These are phyloP conservation scores for Tenthredo livida DNA, from an alignment of 2,888 invertebrate genomes.

Conservation along the genomic window DNA sequence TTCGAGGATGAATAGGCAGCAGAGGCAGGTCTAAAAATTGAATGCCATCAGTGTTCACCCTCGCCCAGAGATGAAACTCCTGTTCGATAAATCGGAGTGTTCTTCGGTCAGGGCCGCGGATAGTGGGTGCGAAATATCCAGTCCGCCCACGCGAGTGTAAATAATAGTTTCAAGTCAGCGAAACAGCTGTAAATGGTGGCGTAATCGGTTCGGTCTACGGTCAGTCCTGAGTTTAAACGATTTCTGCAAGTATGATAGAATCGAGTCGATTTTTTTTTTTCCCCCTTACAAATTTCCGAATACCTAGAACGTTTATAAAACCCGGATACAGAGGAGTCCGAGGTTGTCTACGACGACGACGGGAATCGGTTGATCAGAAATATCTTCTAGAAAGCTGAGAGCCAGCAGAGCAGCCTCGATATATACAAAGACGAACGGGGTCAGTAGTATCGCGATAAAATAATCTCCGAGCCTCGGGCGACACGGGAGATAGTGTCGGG, in stretches of 20 bases:
- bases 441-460: conserved; percentile 20
- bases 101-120: background rate
- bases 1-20: no score
- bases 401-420: conserved; percentile 22
- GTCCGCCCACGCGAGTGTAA: conserved; percentile 6
- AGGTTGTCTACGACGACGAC: background rate
- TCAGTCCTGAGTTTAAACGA: background rate
- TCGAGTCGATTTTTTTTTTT: background rate
- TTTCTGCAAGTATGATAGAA: background rate
- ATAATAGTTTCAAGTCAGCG: background rate
- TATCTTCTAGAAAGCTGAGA: conserved; percentile 38
- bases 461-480: conserved; percentile 24
- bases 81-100: background rate
- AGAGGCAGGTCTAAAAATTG: no score
- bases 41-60: background rate
- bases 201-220: background rate
- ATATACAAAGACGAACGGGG: conserved; percentile 18
- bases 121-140: conserved; percentile 16
- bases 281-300: background rate
- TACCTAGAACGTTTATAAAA: background rate
- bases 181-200: background rate
- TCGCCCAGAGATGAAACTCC: background rate
- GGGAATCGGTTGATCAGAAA: background rate
- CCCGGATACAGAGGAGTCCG: background rate
- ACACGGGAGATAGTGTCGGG: background rate